These are phyloP conservation scores for Clusia tigrina DNA, from an alignment of 2,888 invertebrate genomes.

Conservation along the genomic window DNA sequence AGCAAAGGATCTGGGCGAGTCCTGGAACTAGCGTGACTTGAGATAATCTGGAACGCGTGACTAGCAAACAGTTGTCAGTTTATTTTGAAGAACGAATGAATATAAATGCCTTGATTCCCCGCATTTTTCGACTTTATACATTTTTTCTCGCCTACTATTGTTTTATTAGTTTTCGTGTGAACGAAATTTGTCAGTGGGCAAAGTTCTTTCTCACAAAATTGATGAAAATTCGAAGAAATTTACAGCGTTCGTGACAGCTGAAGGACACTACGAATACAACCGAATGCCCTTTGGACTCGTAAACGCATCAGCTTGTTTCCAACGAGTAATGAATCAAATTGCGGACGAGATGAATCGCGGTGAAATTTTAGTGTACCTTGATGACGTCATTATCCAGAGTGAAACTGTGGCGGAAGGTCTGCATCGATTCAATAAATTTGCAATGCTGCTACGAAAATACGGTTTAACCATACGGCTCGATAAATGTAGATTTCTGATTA, in stretches of 20 bases:
- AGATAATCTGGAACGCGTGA: too few relatives aligned
- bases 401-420: constrained; percentile 5
- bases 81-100: too few relatives aligned
- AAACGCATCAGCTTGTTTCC: constrained; percentile 17
- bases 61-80: too few relatives aligned
- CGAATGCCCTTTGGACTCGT: constrained; percentile 20
- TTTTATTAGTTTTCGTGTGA: too few relatives aligned
- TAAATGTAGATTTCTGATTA: constrained; percentile 27
- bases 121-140: too few relatives aligned
- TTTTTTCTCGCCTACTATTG: too few relatives aligned
- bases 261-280: constrained; percentile 19
- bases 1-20: too few relatives aligned
- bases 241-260: constrained; percentile 19
- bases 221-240: constrained; percentile 15
- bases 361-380: constrained; percentile 16
- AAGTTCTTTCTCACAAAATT: too few relatives aligned
- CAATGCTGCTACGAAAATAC: not conserved
- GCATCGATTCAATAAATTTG: not conserved
- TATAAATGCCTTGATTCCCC: too few relatives aligned
- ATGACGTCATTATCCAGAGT: constrained; percentile 28
- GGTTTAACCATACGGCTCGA: constrained; percentile 25
- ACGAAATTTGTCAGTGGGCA: too few relatives aligned
- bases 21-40: too few relatives aligned
- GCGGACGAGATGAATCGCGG: not conserved
- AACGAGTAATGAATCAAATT: constrained; percentile 15